Conservation (phyloP, 1,140 invertebrate species). For the Caenorhabditis tropicalis region DNA sequence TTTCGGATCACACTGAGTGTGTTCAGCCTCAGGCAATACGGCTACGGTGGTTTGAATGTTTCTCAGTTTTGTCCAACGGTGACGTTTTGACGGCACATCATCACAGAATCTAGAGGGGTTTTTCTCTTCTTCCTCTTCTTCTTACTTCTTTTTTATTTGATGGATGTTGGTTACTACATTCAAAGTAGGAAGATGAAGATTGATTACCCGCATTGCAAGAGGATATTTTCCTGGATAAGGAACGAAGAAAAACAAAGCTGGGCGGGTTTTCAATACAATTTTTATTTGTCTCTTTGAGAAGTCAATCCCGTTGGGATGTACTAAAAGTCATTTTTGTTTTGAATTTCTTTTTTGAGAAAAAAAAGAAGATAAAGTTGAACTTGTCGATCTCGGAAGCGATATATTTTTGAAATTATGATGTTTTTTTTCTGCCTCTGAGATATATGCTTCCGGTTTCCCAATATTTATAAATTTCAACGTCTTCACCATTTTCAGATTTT, state of each 20-base stretch:
- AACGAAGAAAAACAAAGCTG: background rate
- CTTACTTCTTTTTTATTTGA: background rate
- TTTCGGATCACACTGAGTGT: background rate
- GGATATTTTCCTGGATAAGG: background rate
- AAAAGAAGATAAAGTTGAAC: background rate
- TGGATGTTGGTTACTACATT: background rate
- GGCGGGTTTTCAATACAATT: background rate
- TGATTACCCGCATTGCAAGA: background rate
- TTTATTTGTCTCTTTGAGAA: background rate
- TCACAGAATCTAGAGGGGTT: background rate
- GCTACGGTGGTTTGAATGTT: background rate
- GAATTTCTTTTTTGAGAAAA: background rate
- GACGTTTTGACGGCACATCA: constrained; percentile 30
- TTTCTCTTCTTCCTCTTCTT: background rate
- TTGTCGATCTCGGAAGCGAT: background rate
- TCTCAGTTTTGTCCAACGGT: background rate
- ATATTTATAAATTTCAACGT: background rate
- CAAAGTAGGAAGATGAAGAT: background rate
- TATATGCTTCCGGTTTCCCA: background rate
- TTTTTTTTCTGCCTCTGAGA: background rate
- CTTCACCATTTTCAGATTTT: background rate
- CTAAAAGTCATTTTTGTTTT: background rate
- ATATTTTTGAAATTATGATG: background rate
- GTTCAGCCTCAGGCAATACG: constrained; percentile 6
- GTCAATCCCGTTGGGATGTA: background rate